phyloP scores from a whole-genome alignment of 2,113 vertebrate species.

The Scartelaos histophorus region DNA sequence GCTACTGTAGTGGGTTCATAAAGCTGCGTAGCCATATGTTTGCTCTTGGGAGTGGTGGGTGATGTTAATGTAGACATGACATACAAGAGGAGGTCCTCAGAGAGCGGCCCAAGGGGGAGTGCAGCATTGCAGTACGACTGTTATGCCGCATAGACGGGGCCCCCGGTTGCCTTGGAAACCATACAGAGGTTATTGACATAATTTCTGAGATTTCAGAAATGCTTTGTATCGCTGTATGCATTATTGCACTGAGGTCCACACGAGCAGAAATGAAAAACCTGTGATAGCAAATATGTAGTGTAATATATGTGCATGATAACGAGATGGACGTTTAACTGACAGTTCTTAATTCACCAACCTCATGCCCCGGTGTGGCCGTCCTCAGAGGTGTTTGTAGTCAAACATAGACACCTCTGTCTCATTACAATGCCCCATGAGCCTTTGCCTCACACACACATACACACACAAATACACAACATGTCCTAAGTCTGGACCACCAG shows the following conservation, averaged over 20 bases:
- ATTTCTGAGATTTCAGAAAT: constrained; percentile 42
- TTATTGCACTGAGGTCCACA: not conserved
- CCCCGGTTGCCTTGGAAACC: constrained; percentile 57
- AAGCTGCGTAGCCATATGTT: constrained; percentile 29
- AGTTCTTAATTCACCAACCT: not conserved
- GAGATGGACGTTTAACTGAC: not conserved
- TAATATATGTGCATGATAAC: not conserved
- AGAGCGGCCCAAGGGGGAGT: constrained; percentile 30
- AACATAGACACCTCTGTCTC: constrained; percentile 17
- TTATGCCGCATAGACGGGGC: constrained; percentile 32
- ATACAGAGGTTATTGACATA: constrained; percentile 47
- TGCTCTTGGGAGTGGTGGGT: constrained; percentile 24
- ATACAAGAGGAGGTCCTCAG: constrained; percentile 33
- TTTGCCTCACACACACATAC: not conserved
- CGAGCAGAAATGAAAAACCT: not conserved
- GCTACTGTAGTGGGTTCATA: not conserved
- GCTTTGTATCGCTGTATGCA: constrained; percentile 20
- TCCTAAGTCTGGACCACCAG: not conserved
- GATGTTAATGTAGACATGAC: constrained; percentile 55
- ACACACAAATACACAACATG: not conserved
- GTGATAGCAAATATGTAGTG: not conserved
- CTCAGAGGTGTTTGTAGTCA: constrained; percentile 7
- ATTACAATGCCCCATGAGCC: constrained; percentile 28
- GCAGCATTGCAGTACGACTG: constrained; percentile 30
- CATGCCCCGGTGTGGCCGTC: not conserved